Evolutionary conservation across 1,140 invertebrate species (phyloP), one percentile per base, ranked within the genome.

Genomic region (Steinernema khuongi): DNA sequence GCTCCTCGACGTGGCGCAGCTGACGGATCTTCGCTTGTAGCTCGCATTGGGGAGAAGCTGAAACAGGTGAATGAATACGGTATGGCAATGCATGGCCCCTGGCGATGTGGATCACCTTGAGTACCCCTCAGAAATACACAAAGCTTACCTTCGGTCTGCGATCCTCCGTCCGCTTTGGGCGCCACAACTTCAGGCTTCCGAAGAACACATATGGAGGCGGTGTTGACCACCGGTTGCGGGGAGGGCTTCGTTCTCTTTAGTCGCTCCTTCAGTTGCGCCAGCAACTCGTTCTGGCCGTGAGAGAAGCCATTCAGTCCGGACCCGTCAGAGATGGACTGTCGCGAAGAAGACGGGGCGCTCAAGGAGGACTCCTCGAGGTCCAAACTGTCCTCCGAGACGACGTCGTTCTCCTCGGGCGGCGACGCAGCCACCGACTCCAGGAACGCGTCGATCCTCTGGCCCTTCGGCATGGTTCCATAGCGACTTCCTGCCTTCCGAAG

Each of bases 401-500:
- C 72, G 67, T 26, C 77, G 66, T 19, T 31, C n/a, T n/a, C 76
- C 44, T 77, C 66, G 19, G 31, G 66, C 14, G 50, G 50, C 7
- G 50, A n/a, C 2, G 50, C 50, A 60, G 50, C 50, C 69, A 97
- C 86, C 0, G 94, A 96, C 82, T 96, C 94, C 18, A 98, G 87
- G 86, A 94, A 98, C 0, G 94, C 94, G 14, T 94, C 94, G 79
- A 97, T 97, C 32, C 94, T 89, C 17, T 93, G 93, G 67, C 92
- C 93, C 87, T 97, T 99, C 0, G 95, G 95, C 73, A 88, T 86
- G 14, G 96, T 97, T 1, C 95, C 95, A 85, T 96, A 97, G n/a
- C 93, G 90, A 87, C 94, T 96, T 71, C 96, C 96, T 2, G 94
- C 94, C 78, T 93, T 90, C 82, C 94, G 93, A 70, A 97, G 94